Percentiles rank a stretch among this genome's conserved stretches.
Evolutionary conservation across 2,888 invertebrate species (phyloP).

Genomic region (Rutpela maculata): DNA sequence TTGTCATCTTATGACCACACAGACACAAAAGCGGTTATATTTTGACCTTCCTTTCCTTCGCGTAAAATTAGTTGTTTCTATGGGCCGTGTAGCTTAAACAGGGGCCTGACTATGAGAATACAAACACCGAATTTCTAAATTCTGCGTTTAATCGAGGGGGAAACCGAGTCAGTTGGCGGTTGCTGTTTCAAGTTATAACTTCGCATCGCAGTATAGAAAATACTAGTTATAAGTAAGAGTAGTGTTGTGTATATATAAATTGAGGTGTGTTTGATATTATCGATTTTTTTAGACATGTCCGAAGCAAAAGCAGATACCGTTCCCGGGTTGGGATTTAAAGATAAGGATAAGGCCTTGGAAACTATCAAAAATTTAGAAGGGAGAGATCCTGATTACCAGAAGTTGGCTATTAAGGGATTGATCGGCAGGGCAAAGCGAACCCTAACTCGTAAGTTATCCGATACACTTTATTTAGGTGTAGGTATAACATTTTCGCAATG

Average conservation of each 20-base stretch:
- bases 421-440: conserved; percentile 84
- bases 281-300: conserved; percentile 63
- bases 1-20: conserved; percentile 57
- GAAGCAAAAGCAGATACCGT: conserved; percentile 77
- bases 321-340: conserved; percentile 86
- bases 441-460: conserved; percentile 76
- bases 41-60: conserved; percentile 48
- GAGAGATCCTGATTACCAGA: conserved; percentile 86
- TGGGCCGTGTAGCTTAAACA: conserved; percentile 49
- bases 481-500: background rate
- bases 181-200: conserved; percentile 56
- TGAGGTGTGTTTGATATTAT: conserved; percentile 5
- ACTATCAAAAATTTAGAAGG: conserved; percentile 82
- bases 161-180: conserved; percentile 42
- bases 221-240: conserved; percentile 26
- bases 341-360: conserved; percentile 83
- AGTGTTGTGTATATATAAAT: background rate
- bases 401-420: conserved; percentile 82
- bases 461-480: background rate
- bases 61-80: conserved; percentile 52
- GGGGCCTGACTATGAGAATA: conserved; percentile 38
- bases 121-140: conserved; percentile 54
- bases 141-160: conserved; percentile 46
- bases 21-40: conserved; percentile 46
- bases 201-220: conserved; percentile 28